These are phyloP conservation scores for Malurus cyaneus DNA, from an alignment of 2,113 vertebrate genomes.

Conservation along the genomic window DNA sequence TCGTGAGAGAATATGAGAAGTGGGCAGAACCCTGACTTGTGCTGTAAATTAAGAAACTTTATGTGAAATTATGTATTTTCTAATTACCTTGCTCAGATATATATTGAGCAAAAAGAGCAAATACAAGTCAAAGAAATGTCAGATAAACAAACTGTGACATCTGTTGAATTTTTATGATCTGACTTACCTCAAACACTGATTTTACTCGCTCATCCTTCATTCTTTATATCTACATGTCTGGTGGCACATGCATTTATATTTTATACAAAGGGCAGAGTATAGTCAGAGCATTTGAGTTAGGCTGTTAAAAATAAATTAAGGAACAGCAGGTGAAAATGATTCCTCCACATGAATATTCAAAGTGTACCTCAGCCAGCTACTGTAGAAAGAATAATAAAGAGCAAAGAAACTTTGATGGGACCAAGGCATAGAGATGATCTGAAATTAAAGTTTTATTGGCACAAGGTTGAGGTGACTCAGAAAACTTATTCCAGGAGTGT, in stretches of 20 bases:
- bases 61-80: background rate
- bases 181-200: background rate
- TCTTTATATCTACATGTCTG: constrained; percentile 7
- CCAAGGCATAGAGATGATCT: background rate
- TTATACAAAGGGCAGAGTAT: constrained; percentile 32
- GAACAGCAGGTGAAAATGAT: constrained; percentile 47
- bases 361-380: background rate
- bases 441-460: background rate
- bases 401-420: background rate
- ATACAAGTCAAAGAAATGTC: background rate
- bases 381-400: constrained; percentile 31
- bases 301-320: constrained; percentile 58
- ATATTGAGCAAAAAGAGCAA: background rate
- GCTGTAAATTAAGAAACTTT: background rate
- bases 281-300: constrained; percentile 35
- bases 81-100: background rate
- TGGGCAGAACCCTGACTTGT: background rate
- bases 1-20: background rate
- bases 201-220: constrained; percentile 18
- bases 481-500: background rate
- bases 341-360: constrained; percentile 57
- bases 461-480: background rate
- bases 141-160: background rate
- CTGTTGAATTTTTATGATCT: background rate
- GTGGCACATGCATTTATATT: constrained; percentile 12